Evolutionary conservation across 2,797 vertebrate species (phyloP).

Genomic region (Mastacembelus armatus): DNA sequence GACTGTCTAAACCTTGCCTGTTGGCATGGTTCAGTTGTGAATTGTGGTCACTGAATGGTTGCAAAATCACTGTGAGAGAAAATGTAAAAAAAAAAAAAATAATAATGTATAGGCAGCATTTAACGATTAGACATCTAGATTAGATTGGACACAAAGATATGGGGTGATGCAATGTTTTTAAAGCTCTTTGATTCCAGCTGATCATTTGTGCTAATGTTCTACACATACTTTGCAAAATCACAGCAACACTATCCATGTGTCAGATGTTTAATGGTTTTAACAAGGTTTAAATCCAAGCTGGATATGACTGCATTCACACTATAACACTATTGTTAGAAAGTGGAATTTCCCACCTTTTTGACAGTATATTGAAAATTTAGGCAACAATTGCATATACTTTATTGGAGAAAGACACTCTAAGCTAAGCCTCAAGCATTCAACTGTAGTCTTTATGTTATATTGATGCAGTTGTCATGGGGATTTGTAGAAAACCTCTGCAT

Average conservation of each 20-base stretch:
- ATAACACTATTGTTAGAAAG: not conserved
- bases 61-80: conserved; percentile 17
- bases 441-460: not conserved
- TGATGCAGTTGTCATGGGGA: not conserved
- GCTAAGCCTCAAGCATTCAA: not conserved
- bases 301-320: conserved; percentile 3
- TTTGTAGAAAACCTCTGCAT: conserved; percentile 18
- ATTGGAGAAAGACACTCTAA: not conserved
- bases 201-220: conserved; percentile 38
- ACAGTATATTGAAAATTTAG: not conserved
- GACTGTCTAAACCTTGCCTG: conserved; percentile 2
- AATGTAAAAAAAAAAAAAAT: conserved; percentile 8
- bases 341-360: conserved; percentile 2
- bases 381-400: not conserved
- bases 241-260: conserved; percentile 29
- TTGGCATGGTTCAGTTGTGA: conserved; percentile 23
- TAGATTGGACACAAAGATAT: not conserved
- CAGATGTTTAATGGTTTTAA: conserved; percentile 19
- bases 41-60: conserved; percentile 3
- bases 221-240: conserved; percentile 25
- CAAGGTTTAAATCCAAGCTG: conserved; percentile 5
- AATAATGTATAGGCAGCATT: not conserved
- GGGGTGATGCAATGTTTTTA: not conserved
- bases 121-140: not conserved
- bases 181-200: conserved; percentile 23